Evolutionary conservation across 1,140 invertebrate genomes (phyloP), one percentile per base, ranked within the genome.

Genomic region (Heliconius nattereri): DNA sequence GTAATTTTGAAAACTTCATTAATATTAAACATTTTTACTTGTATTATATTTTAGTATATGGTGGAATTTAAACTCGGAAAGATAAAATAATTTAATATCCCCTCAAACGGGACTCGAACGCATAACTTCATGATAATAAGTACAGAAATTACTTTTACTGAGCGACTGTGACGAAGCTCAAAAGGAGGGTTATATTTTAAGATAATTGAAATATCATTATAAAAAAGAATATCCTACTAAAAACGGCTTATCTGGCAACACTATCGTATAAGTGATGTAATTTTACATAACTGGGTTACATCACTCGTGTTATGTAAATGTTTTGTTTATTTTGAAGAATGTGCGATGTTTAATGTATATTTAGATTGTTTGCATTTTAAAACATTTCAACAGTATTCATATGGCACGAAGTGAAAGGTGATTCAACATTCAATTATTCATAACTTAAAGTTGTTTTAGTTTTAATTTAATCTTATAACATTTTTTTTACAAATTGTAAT

Each of bases 251-350:
- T 66, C 60, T 66, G 60, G 60, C 60, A 66, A 66, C 60, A 66
- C 60, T 66, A 66, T 66, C 13, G 5, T 66, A 66, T 66, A 66
- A 66, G 23, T 66, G 60, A 66, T 66, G 60, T 66, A 66, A 66
- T 66, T 19, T 66, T 66, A 66, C 60, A 66, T 66, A 66, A 66
- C 26, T 66, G 60, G 60, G 60, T 66, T 66, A 26, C 60, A 66
- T 66, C 60, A 66, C 23, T 23, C 16, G 23, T 3, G 60, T 66
- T 66, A 66, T 66, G 60, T 66, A 66, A 66, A 66, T 66, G 60
- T 66, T 66, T 66, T 66, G 60, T 66, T 66, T 66, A 66, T 66
- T 66, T 66, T 66, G 60, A 66, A 66, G 60, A 66, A 66, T 66
- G 60, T 66, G 60, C 60, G 60, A 66, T 66, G 60, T 66, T 66